Evolutionary conservation across 2,113 vertebrate genomes (phyloP).

Genomic region (Hippocampus guttulatus): DNA sequence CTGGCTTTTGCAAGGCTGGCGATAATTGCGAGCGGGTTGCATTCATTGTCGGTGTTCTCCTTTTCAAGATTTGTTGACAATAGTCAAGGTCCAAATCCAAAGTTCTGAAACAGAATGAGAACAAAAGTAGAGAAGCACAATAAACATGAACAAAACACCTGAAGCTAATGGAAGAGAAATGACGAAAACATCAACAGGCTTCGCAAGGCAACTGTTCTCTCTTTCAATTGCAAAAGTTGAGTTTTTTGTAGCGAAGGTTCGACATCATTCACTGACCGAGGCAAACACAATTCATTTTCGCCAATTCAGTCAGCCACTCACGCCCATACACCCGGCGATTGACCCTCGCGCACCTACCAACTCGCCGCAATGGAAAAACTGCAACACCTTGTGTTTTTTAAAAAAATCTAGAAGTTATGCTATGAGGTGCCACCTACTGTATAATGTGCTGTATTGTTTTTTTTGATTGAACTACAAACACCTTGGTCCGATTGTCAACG

Average conservation of each 20-base stretch:
- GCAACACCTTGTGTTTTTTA: no score
- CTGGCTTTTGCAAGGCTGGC: not conserved
- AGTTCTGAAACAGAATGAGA: not conserved
- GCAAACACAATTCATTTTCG: not conserved
- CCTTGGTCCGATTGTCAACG: no score
- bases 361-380: no score
- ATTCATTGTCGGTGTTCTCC: not conserved
- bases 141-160: not conserved
- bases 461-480: no score
- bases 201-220: not conserved
- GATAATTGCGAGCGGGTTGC: not conserved
- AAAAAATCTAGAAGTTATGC: no score
- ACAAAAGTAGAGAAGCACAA: not conserved
- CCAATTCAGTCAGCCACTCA: no score
- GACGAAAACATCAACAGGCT: not conserved
- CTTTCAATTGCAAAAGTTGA: not conserved
- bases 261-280: not conserved
- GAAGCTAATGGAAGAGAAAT: not conserved
- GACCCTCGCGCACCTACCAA: no score
- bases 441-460: no score
- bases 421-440: no score
- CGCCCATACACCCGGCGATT: no score
- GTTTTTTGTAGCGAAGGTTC: not conserved
- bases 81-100: not conserved
- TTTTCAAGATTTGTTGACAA: slow-evolving; percentile 2